phyloP scores from a whole-genome alignment of 1,140 invertebrate species.

The Plectrocnemia conspersa region DNA sequence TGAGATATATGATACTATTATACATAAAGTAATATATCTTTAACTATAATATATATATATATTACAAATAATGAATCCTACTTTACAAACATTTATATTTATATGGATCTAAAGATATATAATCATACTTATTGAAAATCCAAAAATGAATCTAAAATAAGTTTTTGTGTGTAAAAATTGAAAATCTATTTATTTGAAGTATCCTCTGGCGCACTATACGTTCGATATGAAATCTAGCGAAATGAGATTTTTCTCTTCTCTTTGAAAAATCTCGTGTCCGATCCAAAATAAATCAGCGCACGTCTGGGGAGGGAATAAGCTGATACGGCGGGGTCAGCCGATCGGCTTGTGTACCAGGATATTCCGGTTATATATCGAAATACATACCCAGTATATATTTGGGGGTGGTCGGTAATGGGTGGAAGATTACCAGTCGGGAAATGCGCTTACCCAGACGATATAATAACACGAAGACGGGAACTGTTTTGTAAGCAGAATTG shows the following conservation, averaged over 20 bases:
- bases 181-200: too few relatives aligned
- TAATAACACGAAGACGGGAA: conserved; percentile 25
- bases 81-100: too few relatives aligned
- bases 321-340: not conserved
- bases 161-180: too few relatives aligned
- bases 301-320: conserved; percentile 20
- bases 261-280: conserved; percentile 10
- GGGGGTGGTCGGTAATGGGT: not conserved
- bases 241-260: conserved; percentile 11
- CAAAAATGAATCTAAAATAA: too few relatives aligned
- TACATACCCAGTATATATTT: not conserved
- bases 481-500: conserved; percentile 28
- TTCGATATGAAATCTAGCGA: conserved; percentile 13
- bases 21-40: too few relatives aligned
- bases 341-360: not conserved
- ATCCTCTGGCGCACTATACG: conserved; percentile 9
- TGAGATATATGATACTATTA: too few relatives aligned
- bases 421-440: conserved; percentile 17
- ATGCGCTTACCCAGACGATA: conserved; percentile 27
- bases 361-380: not conserved
- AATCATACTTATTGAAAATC: too few relatives aligned
- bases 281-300: conserved; percentile 21
- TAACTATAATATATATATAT: too few relatives aligned
- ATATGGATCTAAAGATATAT: too few relatives aligned
- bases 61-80: too few relatives aligned